phyloP scores from a whole-genome alignment of 2,888 invertebrate genomes.

The Amphipyra berbera region DNA sequence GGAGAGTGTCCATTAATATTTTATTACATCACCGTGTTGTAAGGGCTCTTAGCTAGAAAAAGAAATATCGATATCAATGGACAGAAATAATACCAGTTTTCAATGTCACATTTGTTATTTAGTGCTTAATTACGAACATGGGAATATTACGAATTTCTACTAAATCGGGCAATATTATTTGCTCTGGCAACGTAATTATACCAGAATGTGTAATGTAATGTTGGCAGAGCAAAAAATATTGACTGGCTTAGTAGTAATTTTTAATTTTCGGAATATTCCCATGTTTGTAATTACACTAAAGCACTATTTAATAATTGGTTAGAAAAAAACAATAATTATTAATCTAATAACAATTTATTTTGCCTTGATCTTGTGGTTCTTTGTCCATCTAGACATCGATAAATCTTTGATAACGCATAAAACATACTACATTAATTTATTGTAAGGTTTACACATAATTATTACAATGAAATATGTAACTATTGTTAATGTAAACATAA shows the following conservation, averaged over 20 bases:
- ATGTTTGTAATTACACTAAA: too few relatives aligned
- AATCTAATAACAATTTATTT: neutral
- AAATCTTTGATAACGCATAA: conserved; percentile 20
- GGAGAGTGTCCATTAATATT: conserved; percentile 54
- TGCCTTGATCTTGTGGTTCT: neutral
- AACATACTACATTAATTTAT: conserved; percentile 24
- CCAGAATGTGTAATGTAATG: too few relatives aligned
- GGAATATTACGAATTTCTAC: too few relatives aligned
- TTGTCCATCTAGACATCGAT: conserved; percentile 10
- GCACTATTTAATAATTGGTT: too few relatives aligned
- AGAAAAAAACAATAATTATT: too few relatives aligned
- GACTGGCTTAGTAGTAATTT: too few relatives aligned
- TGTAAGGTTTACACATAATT: conserved; percentile 22
- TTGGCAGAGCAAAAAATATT: too few relatives aligned
- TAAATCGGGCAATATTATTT: too few relatives aligned
- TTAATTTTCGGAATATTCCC: too few relatives aligned
- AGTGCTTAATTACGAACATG: too few relatives aligned
- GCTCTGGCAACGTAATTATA: too few relatives aligned
- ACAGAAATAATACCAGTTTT: neutral
- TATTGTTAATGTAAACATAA: conserved; percentile 34
- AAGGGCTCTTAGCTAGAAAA: conserved; percentile 46
- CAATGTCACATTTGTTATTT: too few relatives aligned
- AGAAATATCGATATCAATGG: conserved; percentile 21
- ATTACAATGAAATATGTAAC: conserved; percentile 32
- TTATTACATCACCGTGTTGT: conserved; percentile 50